A percentile compares a stretch with the other conserved stretches of the same genome.
Evolutionary conservation across 2,113 vertebrate genomes (phyloP).

Genomic region (Chrysemys picta): DNA sequence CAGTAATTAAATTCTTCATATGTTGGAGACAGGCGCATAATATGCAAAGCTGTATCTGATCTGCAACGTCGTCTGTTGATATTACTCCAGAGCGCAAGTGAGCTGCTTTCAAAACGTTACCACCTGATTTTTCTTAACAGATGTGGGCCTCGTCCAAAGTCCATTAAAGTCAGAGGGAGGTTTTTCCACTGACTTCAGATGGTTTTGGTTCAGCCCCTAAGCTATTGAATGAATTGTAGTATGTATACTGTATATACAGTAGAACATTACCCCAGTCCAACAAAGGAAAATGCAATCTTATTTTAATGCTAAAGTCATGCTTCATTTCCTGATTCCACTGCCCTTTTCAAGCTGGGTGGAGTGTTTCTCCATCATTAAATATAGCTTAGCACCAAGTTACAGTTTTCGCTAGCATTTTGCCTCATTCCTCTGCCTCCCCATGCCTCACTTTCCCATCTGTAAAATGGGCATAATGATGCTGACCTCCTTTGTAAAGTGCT

Average conservation of each 20-base stretch:
- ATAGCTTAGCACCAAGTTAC: neutral
- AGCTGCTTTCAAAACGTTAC: slow-evolving; percentile 53
- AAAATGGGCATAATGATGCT: neutral
- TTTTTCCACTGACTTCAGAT: neutral
- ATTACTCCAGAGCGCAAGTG: neutral
- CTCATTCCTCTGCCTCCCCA: neutral
- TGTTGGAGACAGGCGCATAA: slow-evolving; percentile 24
- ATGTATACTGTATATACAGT: neutral
- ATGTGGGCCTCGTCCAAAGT: neutral
- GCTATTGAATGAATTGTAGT: neutral
- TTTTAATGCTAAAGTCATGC: neutral
- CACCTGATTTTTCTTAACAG: slow-evolving; percentile 41
- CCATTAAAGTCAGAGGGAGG: neutral
- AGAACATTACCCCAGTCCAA: neutral
- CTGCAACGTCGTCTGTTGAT: slow-evolving; percentile 34
- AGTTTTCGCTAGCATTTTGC: neutral
- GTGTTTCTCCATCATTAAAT: neutral
- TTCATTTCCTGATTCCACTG: neutral
- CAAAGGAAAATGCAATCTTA: neutral
- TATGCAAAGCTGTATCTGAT: slow-evolving; percentile 43
- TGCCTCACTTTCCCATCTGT: neutral
- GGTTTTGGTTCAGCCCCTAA: neutral
- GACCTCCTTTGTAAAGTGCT: neutral
- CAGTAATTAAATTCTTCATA: slow-evolving; percentile 33
- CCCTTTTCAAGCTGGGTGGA: neutral